A percentile compares a stretch with the other conserved stretches of the same genome.
Evolutionary conservation across 2,113 vertebrate species (phyloP).

Genomic region (Bos indicus): DNA sequence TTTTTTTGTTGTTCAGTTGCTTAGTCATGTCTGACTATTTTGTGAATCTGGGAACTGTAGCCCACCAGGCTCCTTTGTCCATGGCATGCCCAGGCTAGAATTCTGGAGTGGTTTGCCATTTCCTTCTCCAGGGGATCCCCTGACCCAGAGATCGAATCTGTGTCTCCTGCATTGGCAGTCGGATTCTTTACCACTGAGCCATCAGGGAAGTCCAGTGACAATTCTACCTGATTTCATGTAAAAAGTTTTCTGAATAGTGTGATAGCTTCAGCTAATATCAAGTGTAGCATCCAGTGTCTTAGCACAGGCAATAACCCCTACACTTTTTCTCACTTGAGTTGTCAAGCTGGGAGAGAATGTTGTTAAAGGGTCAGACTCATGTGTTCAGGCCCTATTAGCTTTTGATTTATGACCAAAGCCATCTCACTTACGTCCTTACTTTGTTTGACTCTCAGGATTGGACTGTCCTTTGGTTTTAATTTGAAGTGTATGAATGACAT

Average conservation of each 20-base stretch:
- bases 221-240: background rate
- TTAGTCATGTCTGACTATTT: background rate
- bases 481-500: background rate
- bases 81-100: background rate
- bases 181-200: background rate
- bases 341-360: background rate
- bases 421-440: background rate
- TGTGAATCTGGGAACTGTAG: background rate
- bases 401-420: background rate
- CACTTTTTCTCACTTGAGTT: background rate
- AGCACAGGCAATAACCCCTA: background rate
- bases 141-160: background rate
- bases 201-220: background rate
- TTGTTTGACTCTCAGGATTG: background rate
- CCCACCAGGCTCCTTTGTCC: background rate
- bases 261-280: background rate
- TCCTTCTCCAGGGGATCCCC: background rate
- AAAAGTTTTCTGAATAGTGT: background rate
- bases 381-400: background rate
- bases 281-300: background rate
- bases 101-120: background rate
- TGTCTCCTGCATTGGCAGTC: background rate
- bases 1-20: background rate
- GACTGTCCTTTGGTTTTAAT: conserved; percentile 15
- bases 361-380: background rate